A percentile compares a stretch with the other conserved stretches of the same genome.
These are phyloP conservation scores for Enteromius treurensis DNA, from an alignment of 2,797 vertebrate species.

Conservation along the genomic window DNA sequence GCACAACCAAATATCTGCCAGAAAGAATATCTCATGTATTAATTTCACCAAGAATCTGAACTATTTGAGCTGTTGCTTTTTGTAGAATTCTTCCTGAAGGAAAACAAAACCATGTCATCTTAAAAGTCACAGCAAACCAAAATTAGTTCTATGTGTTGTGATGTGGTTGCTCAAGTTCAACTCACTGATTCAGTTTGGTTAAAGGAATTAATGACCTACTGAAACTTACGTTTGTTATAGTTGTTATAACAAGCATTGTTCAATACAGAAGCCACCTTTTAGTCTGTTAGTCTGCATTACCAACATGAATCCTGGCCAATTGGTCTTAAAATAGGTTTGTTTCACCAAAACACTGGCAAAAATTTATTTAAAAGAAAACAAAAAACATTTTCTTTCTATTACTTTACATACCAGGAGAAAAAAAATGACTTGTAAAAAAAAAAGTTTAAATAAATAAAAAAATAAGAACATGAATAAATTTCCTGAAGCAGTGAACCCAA, in stretches of 20 bases:
- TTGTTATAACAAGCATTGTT: not conserved
- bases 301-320: not conserved
- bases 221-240: not conserved
- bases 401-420: not conserved
- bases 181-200: not conserved
- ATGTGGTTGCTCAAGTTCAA: no score
- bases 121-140: not conserved
- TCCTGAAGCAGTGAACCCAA: not conserved
- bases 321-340: not conserved
- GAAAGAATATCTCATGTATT: not conserved
- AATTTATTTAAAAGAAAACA: no score
- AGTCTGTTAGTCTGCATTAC: not conserved
- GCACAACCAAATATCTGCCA: conserved; percentile 34
- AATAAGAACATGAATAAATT: not conserved
- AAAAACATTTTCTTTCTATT: no score
- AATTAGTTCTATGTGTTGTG: no score
- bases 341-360: not conserved
- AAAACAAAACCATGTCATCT: not conserved
- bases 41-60: not conserved
- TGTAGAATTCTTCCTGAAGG: not conserved
- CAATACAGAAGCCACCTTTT: not conserved
- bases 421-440: no score
- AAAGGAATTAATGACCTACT: not conserved
- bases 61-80: conserved; percentile 4
- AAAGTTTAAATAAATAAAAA: no score